These are phyloP conservation scores for Sericinus montela DNA, from an alignment of 2,888 invertebrate species.

Conservation along the genomic window DNA sequence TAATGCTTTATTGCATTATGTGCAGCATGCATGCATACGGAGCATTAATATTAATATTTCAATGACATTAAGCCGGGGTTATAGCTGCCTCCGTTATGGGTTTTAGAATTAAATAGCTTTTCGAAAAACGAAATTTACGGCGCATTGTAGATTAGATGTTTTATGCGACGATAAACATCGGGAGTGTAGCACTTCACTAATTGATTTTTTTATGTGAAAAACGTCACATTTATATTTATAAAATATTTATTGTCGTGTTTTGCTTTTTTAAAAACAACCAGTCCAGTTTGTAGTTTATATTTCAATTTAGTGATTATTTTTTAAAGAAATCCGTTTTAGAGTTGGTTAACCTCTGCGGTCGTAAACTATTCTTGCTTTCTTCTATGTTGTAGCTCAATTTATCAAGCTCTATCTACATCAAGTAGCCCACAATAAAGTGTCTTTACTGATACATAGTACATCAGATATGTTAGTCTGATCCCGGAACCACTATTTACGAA, in stretches of 20 bases:
- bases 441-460: no score
- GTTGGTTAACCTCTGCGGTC: no score
- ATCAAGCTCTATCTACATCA: no score
- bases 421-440: no score
- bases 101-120: slow-evolving; percentile 12
- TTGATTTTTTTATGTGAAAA: slow-evolving; percentile 6
- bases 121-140: slow-evolving; percentile 2
- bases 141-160: slow-evolving; percentile 6
- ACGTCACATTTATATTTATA: neutral
- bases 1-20: slow-evolving; percentile 8
- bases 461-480: no score
- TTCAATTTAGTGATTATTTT: no score
- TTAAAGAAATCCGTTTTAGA: no score
- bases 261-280: no score
- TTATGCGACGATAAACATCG: slow-evolving; percentile 6
- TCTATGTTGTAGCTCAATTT: no score
- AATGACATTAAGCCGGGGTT: slow-evolving; percentile 24
- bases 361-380: no score
- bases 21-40: slow-evolving; percentile 23
- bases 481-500: no score
- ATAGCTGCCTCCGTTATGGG: slow-evolving; percentile 3
- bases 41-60: slow-evolving; percentile 28
- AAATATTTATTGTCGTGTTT: neutral
- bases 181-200: slow-evolving; percentile 1
- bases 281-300: no score